A percentile compares a stretch with the other conserved stretches of the same genome.
Conservation (phyloP, 2,113 vertebrate genomes). For the Engystomops pustulosus region DNA sequence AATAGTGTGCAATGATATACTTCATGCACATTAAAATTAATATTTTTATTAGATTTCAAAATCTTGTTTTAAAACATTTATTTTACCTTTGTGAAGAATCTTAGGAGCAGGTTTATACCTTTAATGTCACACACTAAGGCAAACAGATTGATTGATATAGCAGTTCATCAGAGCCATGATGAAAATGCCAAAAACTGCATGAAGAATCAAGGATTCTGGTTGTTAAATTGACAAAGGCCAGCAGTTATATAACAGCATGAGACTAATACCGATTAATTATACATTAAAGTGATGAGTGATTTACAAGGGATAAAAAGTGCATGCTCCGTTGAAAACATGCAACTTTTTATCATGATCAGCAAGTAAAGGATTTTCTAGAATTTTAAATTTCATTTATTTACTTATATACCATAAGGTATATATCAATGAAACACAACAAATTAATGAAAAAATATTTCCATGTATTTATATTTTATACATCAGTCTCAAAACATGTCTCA, state of each 20-base stretch:
- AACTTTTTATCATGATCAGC: background rate
- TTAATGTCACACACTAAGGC: background rate
- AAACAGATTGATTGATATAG: background rate
- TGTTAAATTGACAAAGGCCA: background rate
- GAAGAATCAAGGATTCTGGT: background rate
- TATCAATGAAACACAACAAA: background rate
- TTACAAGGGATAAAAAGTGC: background rate
- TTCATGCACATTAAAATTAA: background rate
- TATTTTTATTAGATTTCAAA: background rate
- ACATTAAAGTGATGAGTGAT: background rate
- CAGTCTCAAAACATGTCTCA: too few relatives aligned
- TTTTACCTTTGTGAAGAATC: background rate
- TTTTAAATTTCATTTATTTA: background rate
- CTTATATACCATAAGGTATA: too few relatives aligned
- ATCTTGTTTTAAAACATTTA: background rate
- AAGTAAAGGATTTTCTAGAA: background rate
- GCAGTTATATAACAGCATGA: background rate
- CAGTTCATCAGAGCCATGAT: background rate
- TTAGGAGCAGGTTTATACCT: background rate
- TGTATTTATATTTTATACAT: too few relatives aligned
- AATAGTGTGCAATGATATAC: too few relatives aligned
- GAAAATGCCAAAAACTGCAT: slow-evolving; percentile 4
- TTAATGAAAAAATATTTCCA: background rate
- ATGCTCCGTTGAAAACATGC: background rate
- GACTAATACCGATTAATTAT: slow-evolving; percentile 14